Base-by-base conservation (phyloP, 1,140 invertebrate genomes). In the Ips nitidus region DNA sequence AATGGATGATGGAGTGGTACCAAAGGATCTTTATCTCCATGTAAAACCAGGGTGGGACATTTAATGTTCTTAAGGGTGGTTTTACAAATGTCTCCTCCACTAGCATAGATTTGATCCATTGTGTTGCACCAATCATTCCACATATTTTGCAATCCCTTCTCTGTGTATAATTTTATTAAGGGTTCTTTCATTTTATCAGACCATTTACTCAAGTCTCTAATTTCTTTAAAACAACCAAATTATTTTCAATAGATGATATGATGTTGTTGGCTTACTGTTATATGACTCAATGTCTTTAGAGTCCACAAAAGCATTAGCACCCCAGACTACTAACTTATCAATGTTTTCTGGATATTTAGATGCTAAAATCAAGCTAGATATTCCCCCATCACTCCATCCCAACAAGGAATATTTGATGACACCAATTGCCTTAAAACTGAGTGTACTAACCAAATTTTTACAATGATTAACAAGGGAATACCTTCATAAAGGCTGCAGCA, bases 301-400 rank as follows among this genome's bases (percentile, higher is more conserved):
- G 5, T 88, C 80, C 38, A 95, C 79, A 76, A 90, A 94, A 3
- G 92, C 83, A 76, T 93, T 94, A 0, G 87, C 83, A 36, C 92
- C 94, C 88, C 90, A 90, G 39, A 94, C 82, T 0, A 95, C 86
- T 42, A 94, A 78, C 75, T 92, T 94, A 2, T 87, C 80, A 0
- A 97, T 81, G 36, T 81, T 80, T 2, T 89, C 80, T 0, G 88
- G 86, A 79, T 89, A 86, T 45, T 86, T 86, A 1, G 88, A 88
- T 6, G 93, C 90, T 3, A 93, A 71, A 2, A 94, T 88, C 52
- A 95, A 81, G 2, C 86, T 88, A 4, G 90, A 89, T 45, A 91
- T 93, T 2, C 91, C 94, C 52, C 94, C 94, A 82, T 95, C 93
- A 81, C 91, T 94, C 92, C 94, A 97, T 0, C 94, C 94, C 40